These are phyloP conservation scores for Hydrochoerus hydrochaeris DNA, from an alignment of 2,113 vertebrate genomes.

Conservation along the genomic window DNA sequence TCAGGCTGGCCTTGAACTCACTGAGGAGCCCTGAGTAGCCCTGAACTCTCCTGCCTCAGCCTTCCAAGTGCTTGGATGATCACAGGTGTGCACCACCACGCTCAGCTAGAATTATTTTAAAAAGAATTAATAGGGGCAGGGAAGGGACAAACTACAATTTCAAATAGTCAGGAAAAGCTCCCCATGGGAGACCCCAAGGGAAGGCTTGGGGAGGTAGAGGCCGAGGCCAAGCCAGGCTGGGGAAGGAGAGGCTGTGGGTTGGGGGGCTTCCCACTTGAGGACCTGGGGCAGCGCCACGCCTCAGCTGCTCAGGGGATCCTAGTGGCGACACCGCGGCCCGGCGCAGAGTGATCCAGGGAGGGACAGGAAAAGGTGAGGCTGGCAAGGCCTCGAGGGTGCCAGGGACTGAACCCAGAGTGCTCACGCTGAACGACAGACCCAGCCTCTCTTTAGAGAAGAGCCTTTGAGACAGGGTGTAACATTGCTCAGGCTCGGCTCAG, in stretches of 20 bases:
- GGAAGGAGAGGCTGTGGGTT: not conserved
- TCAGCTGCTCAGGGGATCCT: not conserved
- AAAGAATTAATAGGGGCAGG: not conserved
- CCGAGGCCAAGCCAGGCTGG: too few species aligned
- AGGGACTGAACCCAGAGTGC: not conserved
- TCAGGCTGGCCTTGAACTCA: not conserved
- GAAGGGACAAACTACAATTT: conserved; percentile 4
- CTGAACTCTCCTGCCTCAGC: not conserved
- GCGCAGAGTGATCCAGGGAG: not conserved
- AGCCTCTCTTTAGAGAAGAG: not conserved
- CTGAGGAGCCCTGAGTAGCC: not conserved
- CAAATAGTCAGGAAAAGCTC: not conserved
- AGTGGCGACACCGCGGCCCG: accelerated
- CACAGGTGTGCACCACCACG: not conserved
- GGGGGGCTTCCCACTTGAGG: not conserved
- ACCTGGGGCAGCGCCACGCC: accelerated
- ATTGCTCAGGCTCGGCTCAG: not conserved
- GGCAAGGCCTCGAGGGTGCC: not conserved
- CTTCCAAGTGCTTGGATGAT: not conserved
- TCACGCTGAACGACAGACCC: not conserved
- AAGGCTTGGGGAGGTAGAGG: not conserved
- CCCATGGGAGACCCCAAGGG: not conserved
- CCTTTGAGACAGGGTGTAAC: not conserved
- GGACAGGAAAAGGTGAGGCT: not conserved
- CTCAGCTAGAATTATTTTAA: not conserved